Evolutionary conservation across 1,140 invertebrate species (phyloP), one percentile per base, ranked within the genome.

Genomic region (Steinernema khuongi): DNA sequence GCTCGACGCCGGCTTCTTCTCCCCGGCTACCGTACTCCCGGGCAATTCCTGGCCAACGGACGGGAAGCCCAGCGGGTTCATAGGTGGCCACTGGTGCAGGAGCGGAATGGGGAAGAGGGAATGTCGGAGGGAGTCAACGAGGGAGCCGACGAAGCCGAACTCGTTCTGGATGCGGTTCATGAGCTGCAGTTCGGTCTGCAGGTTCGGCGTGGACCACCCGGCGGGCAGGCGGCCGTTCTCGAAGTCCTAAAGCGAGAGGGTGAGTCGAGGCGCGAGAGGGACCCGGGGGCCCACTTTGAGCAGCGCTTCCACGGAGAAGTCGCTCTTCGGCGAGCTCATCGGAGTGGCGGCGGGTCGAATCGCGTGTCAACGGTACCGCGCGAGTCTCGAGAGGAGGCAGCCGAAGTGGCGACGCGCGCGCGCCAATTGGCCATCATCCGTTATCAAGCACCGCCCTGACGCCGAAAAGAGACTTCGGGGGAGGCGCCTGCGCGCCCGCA

Each of bases 91-190:
- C 22, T 60, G 50, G 50, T 60, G 11, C 7, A 60, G 22, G 7
- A 60, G 4, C 50, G 11, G 50, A 60, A 60, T 26, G 11, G 50
- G 50, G 50, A 60, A 60, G 50, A 60, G 50, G 11, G 50, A 60
- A 26, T 60, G 50, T 26, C 50, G 50, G 14, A 60, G 50, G 4
- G 50, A 60, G 19, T 60, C 50, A 22, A 60, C 50, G 50, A 60
- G 50, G 19, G 50, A 22, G 19, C 50, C 50, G 14, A 60, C 22
- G 50, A 60, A 60, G 50, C 14, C 14, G 19, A 60, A 60, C 14
- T 60, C 50, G 50, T 60, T 60, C 50, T 60, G 50, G 50, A 60
- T 60, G 50, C 50, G 50, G 50, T 60, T 60, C 50, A 60, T 60
- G 11, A 60, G 50, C 26, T 60, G 50, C 4, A 60, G 50, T 60